phyloP scores from a whole-genome alignment of 1,140 invertebrate genomes.

The Holcopasites calliopsidis region DNA sequence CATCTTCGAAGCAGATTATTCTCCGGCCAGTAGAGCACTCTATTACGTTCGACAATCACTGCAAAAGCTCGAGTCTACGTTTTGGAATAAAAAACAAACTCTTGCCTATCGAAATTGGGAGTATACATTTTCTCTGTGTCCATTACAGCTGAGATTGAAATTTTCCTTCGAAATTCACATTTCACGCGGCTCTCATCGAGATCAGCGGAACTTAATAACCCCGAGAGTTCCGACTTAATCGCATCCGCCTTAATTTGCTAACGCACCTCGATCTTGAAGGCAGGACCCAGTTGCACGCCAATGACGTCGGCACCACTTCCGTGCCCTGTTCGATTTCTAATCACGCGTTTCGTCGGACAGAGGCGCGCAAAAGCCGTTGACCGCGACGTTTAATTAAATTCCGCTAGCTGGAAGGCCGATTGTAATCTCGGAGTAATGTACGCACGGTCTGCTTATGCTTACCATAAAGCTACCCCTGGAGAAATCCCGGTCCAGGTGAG shows the following conservation, averaged over 20 bases:
- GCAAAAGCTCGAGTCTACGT: too few species aligned
- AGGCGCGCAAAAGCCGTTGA: background rate
- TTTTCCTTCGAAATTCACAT: background rate
- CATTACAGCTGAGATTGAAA: background rate
- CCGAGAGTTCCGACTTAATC: background rate
- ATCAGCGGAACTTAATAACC: background rate
- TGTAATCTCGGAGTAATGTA: constrained; percentile 45
- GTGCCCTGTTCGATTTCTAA: background rate
- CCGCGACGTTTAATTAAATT: constrained; percentile 49
- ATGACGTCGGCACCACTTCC: too few species aligned
- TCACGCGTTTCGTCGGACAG: background rate
- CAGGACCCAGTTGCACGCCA: background rate
- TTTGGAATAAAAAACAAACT: too few species aligned
- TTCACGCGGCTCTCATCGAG: background rate
- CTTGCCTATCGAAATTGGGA: too few species aligned
- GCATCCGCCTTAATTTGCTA: background rate
- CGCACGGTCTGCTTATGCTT: constrained; percentile 33
- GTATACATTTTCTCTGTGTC: too few species aligned
- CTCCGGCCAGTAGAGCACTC: too few species aligned
- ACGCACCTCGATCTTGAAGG: background rate
- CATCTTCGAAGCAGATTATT: too few species aligned
- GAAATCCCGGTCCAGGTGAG: constrained; percentile 60
- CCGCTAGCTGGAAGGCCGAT: background rate
- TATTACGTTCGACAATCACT: too few species aligned
- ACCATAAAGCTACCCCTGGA: constrained; percentile 51